Conservation (phyloP, 2,113 vertebrate genomes). For the Typhlomys cinereus region DNA sequence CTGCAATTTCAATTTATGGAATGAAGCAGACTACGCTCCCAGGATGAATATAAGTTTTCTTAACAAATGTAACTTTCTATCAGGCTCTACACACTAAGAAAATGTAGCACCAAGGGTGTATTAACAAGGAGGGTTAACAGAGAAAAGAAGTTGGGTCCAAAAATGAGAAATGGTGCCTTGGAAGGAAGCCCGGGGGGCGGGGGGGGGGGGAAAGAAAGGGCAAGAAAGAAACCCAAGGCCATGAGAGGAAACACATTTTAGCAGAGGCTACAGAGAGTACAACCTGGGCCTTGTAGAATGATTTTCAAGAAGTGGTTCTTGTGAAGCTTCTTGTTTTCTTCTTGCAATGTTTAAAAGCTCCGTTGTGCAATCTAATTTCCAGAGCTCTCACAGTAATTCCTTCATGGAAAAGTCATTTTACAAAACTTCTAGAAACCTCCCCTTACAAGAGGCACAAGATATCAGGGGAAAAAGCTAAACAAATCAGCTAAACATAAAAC, state of each 20-base stretch:
- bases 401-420: neutral
- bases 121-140: neutral
- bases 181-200: neutral
- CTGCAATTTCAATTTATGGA: neutral
- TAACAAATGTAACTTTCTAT: neutral
- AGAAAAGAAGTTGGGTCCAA: neutral
- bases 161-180: neutral
- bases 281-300: neutral
- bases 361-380: neutral
- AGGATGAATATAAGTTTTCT: neutral
- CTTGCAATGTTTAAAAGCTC: conserved; percentile 10
- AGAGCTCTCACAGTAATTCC: neutral
- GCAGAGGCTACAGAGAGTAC: neutral
- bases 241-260: neutral
- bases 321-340: neutral
- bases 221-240: neutral
- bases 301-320: neutral
- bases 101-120: neutral
- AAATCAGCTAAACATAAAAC: neutral
- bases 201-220: neutral
- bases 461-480: neutral
- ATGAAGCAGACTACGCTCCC: neutral
- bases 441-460: neutral
- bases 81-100: neutral
- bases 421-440: conserved; percentile 47